Base-by-base conservation (phyloP, 2,888 invertebrate genomes). In the Archips crataeganus region DNA sequence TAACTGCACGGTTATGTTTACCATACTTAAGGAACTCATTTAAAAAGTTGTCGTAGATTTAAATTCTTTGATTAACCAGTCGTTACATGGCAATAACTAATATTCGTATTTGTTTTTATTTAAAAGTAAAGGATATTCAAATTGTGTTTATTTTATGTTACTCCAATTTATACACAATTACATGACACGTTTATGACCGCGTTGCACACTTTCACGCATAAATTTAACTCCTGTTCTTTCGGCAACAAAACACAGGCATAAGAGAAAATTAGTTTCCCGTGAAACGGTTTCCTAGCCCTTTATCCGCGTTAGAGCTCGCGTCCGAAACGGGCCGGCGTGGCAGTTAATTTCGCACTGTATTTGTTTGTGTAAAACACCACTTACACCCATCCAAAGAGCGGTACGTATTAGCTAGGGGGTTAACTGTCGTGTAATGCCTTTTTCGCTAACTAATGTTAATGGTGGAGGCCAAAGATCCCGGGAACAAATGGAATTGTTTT, bases 311-410 rank as follows among this genome's bases (percentile, higher is more conserved):
- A 32, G 51, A 51, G 62, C 39, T 6, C 61, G 84, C 89, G 85
- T 87, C 84, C 84, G 83, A 86, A 87, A 85, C 81, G 83, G 84
- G 82, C 79, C 80, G 82, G 79, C 79, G 81, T 81, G 82, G 83
- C 84, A 88, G 87, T 90, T 90, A 89, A 91, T 90, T 91, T 90
- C 88, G 88, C 89, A 85, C 86, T 84, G 87, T 90, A 90, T 90
- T 91, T 91, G 89, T 90, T 88, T 89, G 83, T 83, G 82, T 84
- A 84, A 88, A 88, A 89, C 84, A 85, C 84, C 84, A 86, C 85
- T 88, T 87, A 86, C 84, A 80, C 82, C 84, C 83, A 81, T 83
- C 81, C 79, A 73, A 80, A 76, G 71, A 80, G 81, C 81, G 80
- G 79, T 79, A 79, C 79, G 80, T 82, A 82, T 83, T 85, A 85